Evolutionary conservation across 2,797 vertebrate species (phyloP).

Genomic region (Cyclura pinguis): DNA sequence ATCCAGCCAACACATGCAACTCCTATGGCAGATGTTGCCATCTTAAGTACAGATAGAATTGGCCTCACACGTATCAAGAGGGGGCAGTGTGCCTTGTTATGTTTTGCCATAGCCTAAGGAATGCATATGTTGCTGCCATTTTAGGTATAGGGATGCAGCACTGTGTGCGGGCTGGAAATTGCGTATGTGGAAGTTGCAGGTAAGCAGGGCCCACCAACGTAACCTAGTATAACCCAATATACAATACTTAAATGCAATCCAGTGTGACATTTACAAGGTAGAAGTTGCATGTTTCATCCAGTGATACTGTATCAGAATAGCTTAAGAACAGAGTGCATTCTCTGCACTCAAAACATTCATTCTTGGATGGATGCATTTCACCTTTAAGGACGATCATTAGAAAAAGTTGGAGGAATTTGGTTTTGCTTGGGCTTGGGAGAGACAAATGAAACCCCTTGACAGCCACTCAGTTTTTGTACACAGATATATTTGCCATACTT

Average conservation of each 20-base stretch:
- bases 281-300: constrained; percentile 10
- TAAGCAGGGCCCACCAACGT: too few species aligned
- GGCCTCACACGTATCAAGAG: neutral
- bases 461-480: neutral
- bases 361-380: constrained; percentile 21
- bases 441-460: neutral
- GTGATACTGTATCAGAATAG: neutral
- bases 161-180: too few species aligned
- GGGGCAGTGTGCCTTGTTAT: neutral
- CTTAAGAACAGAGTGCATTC: constrained; percentile 3
- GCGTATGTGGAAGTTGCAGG: too few species aligned
- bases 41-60: constrained; percentile 17
- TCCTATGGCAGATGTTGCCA: constrained; percentile 27
- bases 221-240: neutral
- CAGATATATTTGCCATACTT: neutral
- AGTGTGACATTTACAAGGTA: neutral
- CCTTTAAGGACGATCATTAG: neutral
- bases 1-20: neutral
- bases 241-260: constrained; percentile 15
- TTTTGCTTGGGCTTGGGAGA: neutral
- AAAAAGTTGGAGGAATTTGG: neutral
- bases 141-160: neutral
- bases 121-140: constrained; percentile 19
- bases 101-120: neutral
- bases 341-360: neutral